phyloP scores from a whole-genome alignment of 2,888 invertebrate genomes.

The Trichopoda pennipes region DNA sequence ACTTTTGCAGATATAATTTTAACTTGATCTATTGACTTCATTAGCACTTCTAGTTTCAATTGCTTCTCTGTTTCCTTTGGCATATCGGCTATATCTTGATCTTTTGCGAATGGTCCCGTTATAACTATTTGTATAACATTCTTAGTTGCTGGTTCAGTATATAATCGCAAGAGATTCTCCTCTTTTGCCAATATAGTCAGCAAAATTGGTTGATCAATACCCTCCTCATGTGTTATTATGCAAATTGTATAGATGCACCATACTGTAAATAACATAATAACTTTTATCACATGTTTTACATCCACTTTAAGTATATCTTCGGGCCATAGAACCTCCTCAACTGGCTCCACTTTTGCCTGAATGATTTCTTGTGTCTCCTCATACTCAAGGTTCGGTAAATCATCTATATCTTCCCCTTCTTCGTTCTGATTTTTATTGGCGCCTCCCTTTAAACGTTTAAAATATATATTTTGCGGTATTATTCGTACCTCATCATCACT shows the following conservation, averaged over 20 bases:
- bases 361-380: constrained; percentile 43
- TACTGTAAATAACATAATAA: constrained; percentile 82
- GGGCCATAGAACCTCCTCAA: constrained; percentile 7
- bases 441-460: constrained; percentile 23
- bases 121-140: constrained; percentile 29
- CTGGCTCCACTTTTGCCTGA: constrained; percentile 22
- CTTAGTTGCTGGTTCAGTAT: neutral
- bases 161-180: constrained; percentile 20
- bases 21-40: neutral
- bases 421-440: neutral
- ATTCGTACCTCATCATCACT: neutral
- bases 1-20: constrained; percentile 27
- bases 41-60: constrained; percentile 24
- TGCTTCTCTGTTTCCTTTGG: constrained; percentile 12
- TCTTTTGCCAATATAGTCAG: constrained; percentile 81
- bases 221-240: constrained; percentile 85
- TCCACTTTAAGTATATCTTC: neutral
- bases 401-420: constrained; percentile 31
- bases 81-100: constrained; percentile 12
- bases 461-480: neutral
- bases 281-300: constrained; percentile 71
- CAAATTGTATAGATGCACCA: constrained; percentile 86
- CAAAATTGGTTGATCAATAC: constrained; percentile 83
- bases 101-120: constrained; percentile 54
- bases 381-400: constrained; percentile 41